phyloP scores from a whole-genome alignment of 2,113 vertebrate genomes.

The Pyxicephalus adspersus region DNA sequence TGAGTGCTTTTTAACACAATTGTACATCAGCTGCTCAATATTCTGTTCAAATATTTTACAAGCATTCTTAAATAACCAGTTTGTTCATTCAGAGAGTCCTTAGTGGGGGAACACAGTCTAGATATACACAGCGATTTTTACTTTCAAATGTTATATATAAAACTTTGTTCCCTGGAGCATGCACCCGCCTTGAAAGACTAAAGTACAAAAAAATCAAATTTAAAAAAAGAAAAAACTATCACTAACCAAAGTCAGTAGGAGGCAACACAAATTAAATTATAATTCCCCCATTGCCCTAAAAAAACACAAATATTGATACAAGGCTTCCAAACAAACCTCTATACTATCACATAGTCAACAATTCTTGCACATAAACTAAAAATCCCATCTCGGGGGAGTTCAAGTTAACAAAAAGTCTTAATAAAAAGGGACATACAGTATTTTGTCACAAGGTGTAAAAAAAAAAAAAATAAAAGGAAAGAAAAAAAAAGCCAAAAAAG shows the following conservation, averaged over 20 bases:
- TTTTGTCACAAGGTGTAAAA: conserved; percentile 79
- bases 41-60: conserved; percentile 97
- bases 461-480: conserved; percentile 70
- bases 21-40: conserved; percentile 96
- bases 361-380: conserved; percentile 83
- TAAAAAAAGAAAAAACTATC: conserved; percentile 72
- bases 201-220: conserved; percentile 83
- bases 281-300: conserved; percentile 64
- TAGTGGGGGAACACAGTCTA: conserved; percentile 80
- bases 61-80: conserved; percentile 89
- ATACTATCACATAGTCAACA: conserved; percentile 84
- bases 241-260: conserved; percentile 72
- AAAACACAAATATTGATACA: conserved; percentile 90
- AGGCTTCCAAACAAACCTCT: conserved; percentile 88
- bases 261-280: conserved; percentile 39
- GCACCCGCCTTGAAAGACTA: conserved; percentile 89
- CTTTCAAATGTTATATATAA: conserved; percentile 83
- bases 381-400: conserved; percentile 80
- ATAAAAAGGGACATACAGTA: conserved; percentile 67
- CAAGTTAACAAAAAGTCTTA: conserved; percentile 89
- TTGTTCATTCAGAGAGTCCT: conserved; percentile 87
- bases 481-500: conserved; percentile 70
- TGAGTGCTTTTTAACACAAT: conserved; percentile 98
- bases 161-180: conserved; percentile 89
- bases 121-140: conserved; percentile 84